These are phyloP conservation scores for Tapirus indicus DNA, from an alignment of 2,797 vertebrate genomes.

Conservation along the genomic window DNA sequence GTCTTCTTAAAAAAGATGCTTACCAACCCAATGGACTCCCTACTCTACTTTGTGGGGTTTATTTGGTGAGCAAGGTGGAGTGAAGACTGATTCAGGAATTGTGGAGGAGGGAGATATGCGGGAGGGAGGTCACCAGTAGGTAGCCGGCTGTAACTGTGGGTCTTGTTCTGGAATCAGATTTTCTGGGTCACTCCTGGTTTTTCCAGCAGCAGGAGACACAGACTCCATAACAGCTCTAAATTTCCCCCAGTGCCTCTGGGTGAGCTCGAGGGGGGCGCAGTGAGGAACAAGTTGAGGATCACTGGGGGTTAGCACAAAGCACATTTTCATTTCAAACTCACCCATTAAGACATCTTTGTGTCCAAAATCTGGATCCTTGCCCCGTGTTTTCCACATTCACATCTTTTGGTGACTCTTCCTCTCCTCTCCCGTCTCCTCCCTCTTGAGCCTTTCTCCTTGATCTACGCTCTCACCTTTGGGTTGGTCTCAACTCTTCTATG, in stretches of 20 bases:
- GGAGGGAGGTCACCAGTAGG: neutral
- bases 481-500: neutral
- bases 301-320: neutral
- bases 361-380: neutral
- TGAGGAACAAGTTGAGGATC: neutral
- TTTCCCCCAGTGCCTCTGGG: neutral
- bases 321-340: no score
- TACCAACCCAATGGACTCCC: neutral
- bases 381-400: rapidly evolving
- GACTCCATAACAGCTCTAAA: neutral
- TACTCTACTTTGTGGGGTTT: neutral
- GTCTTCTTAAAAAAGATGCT: neutral
- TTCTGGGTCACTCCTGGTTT: neutral
- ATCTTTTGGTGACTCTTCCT: neutral
- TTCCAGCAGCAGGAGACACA: neutral
- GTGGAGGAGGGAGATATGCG: rapidly evolving
- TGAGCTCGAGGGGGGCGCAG: neutral
- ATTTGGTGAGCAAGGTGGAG: neutral
- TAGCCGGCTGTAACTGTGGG: neutral
- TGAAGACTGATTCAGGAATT: neutral
- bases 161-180: neutral
- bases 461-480: neutral
- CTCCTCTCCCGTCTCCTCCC: neutral
- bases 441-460: neutral
- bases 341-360: neutral